phyloP scores from a whole-genome alignment of 2,797 vertebrate species.

The Bradypus variegatus region DNA sequence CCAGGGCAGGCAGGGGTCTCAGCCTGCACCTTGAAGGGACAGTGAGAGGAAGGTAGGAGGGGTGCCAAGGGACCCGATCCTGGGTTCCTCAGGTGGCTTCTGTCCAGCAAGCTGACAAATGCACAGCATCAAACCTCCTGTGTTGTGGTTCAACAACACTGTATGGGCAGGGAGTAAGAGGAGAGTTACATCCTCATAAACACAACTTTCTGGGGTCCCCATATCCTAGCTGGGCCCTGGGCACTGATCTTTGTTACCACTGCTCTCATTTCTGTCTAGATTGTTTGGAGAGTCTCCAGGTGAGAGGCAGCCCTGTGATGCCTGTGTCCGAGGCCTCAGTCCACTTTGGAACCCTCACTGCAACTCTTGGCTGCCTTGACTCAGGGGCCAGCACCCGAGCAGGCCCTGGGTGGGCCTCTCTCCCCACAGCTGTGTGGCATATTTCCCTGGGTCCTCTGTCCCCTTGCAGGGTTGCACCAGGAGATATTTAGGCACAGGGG shows the following conservation, averaged over 20 bases:
- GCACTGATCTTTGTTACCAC: not conserved
- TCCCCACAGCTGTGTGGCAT: not conserved
- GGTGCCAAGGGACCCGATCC: not conserved
- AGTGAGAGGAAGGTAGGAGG: not conserved
- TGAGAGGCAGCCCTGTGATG: not conserved
- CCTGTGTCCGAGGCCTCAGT: not conserved
- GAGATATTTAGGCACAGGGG: slow-evolving; percentile 1
- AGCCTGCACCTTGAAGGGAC: not conserved
- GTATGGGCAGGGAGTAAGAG: no score
- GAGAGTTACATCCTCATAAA: not conserved
- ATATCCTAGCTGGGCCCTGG: not conserved
- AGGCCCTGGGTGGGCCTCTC: not conserved
- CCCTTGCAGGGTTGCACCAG: slow-evolving; percentile 21
- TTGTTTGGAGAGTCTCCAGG: not conserved
- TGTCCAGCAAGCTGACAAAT: not conserved
- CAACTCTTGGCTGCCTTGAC: not conserved
- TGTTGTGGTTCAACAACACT: not conserved
- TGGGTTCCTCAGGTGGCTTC: not conserved
- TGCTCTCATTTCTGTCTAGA: not conserved
- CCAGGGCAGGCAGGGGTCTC: not conserved
- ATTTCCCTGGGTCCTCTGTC: slow-evolving; percentile 23
- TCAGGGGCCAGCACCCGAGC: not conserved
- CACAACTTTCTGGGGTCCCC: not conserved
- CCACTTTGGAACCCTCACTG: not conserved
- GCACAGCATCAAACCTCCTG: not conserved